Evolutionary conservation across 1,140 invertebrate genomes (phyloP).

Genomic region (Delia radicum): DNA sequence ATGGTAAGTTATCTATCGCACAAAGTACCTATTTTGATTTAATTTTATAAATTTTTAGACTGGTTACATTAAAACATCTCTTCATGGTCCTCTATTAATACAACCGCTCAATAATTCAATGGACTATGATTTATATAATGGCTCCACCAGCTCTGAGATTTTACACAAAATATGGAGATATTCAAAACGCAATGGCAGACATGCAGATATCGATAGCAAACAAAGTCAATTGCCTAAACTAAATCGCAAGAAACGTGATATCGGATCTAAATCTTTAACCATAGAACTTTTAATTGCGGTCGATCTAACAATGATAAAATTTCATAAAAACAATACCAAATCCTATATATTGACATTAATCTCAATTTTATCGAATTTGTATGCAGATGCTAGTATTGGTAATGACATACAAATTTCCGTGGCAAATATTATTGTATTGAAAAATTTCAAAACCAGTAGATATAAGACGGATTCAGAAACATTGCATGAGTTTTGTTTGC

Average conservation of each 20-base stretch:
- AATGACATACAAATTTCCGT: slow-evolving; percentile 78
- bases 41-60: slow-evolving; percentile 57
- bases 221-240: slow-evolving; percentile 39
- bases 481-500: slow-evolving; percentile 70
- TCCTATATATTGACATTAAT: slow-evolving; percentile 78
- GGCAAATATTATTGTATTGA: slow-evolving; percentile 66
- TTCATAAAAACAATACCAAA: slow-evolving; percentile 62
- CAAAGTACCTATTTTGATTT: no score
- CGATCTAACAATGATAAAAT: slow-evolving; percentile 74
- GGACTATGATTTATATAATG: neutral
- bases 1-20: slow-evolving; percentile 65
- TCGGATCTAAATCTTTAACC: slow-evolving; percentile 63
- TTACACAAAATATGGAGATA: slow-evolving; percentile 51
- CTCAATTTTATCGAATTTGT: slow-evolving; percentile 77
- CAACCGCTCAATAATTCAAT: slow-evolving; percentile 61
- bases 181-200: slow-evolving; percentile 47
- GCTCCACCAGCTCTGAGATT: slow-evolving; percentile 32
- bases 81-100: slow-evolving; percentile 65
- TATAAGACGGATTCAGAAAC: slow-evolving; percentile 61
- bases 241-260: slow-evolving; percentile 52
- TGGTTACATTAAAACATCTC: slow-evolving; percentile 66
- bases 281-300: slow-evolving; percentile 80
- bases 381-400: slow-evolving; percentile 77
- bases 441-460: slow-evolving; percentile 53
- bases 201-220: slow-evolving; percentile 41